phyloP scores from a whole-genome alignment of 2,888 invertebrate genomes.

The Cryptus armator region DNA sequence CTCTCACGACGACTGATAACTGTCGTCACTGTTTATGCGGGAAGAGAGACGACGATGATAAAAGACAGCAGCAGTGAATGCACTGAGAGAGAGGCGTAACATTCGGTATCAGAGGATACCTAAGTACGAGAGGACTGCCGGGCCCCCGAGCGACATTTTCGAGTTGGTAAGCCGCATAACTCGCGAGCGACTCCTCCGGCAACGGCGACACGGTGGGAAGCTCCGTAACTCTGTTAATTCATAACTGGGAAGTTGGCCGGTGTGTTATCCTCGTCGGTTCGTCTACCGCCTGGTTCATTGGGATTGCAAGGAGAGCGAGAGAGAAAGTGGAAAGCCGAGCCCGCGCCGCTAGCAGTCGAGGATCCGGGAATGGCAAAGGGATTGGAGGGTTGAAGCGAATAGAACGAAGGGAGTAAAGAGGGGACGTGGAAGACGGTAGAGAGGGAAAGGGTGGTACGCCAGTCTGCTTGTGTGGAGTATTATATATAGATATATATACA shows the following conservation, averaged over 20 bases:
- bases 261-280: slow-evolving; percentile 46
- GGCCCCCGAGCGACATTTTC: slow-evolving; percentile 77
- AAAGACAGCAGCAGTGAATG: too few species aligned
- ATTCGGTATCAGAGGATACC: background rate
- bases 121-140: background rate
- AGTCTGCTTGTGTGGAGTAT: slow-evolving; percentile 68
- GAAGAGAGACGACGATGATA: slow-evolving; percentile 21
- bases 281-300: slow-evolving; percentile 61
- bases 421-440: slow-evolving; percentile 72
- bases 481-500: background rate
- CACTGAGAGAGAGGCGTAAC: background rate
- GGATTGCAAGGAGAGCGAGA: slow-evolving; percentile 1
- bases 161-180: slow-evolving; percentile 83
- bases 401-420: slow-evolving; percentile 65
- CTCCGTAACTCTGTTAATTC: slow-evolving; percentile 85
- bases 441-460: slow-evolving; percentile 77
- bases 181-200: slow-evolving; percentile 67
- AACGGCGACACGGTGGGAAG: slow-evolving; percentile 53
- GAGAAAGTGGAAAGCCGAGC: slow-evolving; percentile 55
- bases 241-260: slow-evolving; percentile 83
- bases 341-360: slow-evolving; percentile 62
- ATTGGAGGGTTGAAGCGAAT: slow-evolving; percentile 64
- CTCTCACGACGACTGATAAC: slow-evolving; percentile 49
- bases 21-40: slow-evolving; percentile 57
- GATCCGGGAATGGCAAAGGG: slow-evolving; percentile 64